Evolutionary conservation across 2,888 invertebrate genomes (phyloP), one percentile per base, ranked within the genome.

Genomic region (Cheilosia pagana): DNA sequence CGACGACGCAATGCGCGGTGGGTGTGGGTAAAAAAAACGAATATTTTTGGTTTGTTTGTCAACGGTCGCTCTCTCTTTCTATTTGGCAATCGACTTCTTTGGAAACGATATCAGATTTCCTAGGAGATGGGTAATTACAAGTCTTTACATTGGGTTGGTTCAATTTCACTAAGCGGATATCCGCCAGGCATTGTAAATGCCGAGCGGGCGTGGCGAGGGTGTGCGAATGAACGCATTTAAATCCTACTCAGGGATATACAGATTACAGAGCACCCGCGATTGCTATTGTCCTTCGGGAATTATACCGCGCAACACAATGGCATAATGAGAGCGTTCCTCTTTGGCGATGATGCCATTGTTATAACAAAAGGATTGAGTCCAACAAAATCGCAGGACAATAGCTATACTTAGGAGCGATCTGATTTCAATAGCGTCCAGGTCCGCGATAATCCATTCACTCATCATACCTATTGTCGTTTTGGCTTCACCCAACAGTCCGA

Each of bases 151-250:
- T 28, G 55, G 59, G n/a, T 19, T 62, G 81, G 57, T n/a, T 77
- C 72, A 62, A 55, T 82, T 77, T 72, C 77, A 57, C 62, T 52
- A 70, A 83, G 63, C 83, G 83, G 83, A 83, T 83, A 83, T 83
- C 83, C 83, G 83, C 43, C 63, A 41, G 31, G 50, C 23, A 35
- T 62, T 57, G 28, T 57, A n/a, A n/a, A 57, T 57, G 31, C 16
- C 10, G 7, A 19, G 23, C 19, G 59, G 70, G 76, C 70, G 70
- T 81, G 43, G 6, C 45, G 71, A 59, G 63, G 52, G 63, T 55
- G 63, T 55, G n/a, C n/a, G 28, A 62, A 62, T 43, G 41, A 23
- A 16, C 21, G 62, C 60, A 71, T 52, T 72, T 28, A 60, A 39
- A 28, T 39, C n/a, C 2, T 23, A 3, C 19, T 19, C 7, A 31